Evolutionary conservation across 1,140 invertebrate genomes (phyloP).

Genomic region (Scylla paramamosain): DNA sequence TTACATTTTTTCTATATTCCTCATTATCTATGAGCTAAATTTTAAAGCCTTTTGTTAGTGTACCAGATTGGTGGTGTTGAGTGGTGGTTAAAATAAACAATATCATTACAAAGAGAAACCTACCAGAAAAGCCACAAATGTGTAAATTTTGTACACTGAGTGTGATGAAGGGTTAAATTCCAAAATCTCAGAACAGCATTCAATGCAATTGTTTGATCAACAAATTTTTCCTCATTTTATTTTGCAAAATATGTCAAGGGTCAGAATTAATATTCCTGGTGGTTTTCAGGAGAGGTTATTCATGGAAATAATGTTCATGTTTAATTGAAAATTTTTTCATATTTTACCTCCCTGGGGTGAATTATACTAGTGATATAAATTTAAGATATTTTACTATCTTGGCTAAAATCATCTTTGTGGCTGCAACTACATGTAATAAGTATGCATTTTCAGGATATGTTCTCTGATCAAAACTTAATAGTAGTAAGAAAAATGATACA

Average conservation of each 20-base stretch:
- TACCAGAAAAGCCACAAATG: not conserved
- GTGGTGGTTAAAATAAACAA: too few relatives aligned
- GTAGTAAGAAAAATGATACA: not conserved
- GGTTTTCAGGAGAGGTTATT: not conserved
- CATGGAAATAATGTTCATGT: not conserved
- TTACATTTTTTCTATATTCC: too few relatives aligned
- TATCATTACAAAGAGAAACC: not conserved
- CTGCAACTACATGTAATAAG: not conserved
- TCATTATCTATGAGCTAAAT: too few relatives aligned
- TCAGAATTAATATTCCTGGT: not conserved
- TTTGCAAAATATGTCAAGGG: not conserved
- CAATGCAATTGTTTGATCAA: not conserved
- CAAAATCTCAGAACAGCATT: not conserved
- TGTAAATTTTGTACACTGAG: not conserved
- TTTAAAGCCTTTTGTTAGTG: too few relatives aligned
- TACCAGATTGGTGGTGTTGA: too few relatives aligned
- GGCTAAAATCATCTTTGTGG: not conserved
- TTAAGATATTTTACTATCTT: not conserved
- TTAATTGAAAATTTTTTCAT: not conserved
- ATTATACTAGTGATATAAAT: not conserved
- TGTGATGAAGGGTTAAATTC: not conserved
- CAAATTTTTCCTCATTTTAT: not conserved
- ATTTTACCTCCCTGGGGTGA: not conserved
- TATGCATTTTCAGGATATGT: not conserved
- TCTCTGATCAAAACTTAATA: not conserved